Conservation (phyloP, 2,888 invertebrate species). For the Sepiola atlantica region DNA sequence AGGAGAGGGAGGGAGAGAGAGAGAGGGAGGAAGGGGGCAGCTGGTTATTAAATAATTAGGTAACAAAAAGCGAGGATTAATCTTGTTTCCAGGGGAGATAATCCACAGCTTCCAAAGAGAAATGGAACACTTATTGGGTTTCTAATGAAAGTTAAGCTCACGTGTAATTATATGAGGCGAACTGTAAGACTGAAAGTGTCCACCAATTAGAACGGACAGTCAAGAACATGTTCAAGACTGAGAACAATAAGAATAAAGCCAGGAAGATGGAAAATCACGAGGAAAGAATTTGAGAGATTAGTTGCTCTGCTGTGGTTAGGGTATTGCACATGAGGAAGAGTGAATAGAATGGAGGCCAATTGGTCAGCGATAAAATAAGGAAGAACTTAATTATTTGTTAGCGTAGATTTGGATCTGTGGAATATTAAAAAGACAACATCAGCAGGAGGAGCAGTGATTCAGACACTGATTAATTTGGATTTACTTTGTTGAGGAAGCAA, state of each 20-base stretch:
- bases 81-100: neutral
- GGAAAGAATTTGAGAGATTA: neutral
- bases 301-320: neutral
- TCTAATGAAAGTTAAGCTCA: neutral
- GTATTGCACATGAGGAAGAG: neutral
- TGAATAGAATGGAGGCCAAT: neutral
- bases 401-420: neutral
- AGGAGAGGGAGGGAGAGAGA: neutral
- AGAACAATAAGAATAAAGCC: neutral
- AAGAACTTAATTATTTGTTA: neutral
- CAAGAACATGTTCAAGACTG: neutral
- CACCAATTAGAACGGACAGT: conserved; percentile 6
- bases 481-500: neutral
- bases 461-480: neutral
- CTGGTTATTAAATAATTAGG: conserved; percentile 9
- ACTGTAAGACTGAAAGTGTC: neutral
- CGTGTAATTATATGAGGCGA: neutral
- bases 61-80: neutral
- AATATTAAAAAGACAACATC: neutral
- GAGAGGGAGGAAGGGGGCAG: neutral
- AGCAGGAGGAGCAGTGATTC: neutral
- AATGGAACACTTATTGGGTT: neutral
- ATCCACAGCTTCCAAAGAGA: neutral
- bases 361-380: neutral
- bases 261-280: neutral